Evolutionary conservation across 92 coral and sea anemone genomes (phyloP).

Genomic region (Palythoa heliodiscus): DNA sequence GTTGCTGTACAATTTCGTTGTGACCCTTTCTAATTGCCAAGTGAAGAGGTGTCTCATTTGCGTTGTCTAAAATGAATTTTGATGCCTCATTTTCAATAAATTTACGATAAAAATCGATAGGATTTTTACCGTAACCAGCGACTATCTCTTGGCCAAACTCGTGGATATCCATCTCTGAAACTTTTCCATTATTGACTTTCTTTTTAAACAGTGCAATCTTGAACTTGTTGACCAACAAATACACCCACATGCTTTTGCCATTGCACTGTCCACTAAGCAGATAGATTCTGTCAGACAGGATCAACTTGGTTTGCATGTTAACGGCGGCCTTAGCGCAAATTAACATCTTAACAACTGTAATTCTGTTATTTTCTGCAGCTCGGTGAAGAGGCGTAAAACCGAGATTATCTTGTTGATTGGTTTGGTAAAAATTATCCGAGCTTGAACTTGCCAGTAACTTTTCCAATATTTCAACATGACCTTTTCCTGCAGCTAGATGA

Average conservation of each 20-base stretch:
- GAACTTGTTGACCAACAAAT: conserved; percentile 14
- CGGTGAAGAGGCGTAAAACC: conserved; percentile 15
- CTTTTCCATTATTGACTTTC: too few species aligned
- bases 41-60: conserved; percentile 8
- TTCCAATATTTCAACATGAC: background rate
- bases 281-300: conserved; percentile 4
- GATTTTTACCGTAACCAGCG: conserved; percentile 11
- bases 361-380: conserved; percentile 11
- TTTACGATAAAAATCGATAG: background rate
- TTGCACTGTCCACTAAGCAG: background rate
- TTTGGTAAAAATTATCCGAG: too few species aligned
- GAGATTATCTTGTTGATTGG: background rate
- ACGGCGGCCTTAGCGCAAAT: background rate
- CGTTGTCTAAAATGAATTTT: background rate
- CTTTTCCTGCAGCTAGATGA: conserved; percentile 5
- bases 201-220: conserved; percentile 9
- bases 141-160: conserved; percentile 9
- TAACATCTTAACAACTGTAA: background rate
- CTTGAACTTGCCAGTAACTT: background rate
- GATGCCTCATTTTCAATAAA: background rate
- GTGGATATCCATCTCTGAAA: background rate
- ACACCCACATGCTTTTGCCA: conserved; percentile 3
- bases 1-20: conserved; percentile 2
- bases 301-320: conserved; percentile 14
- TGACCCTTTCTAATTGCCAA: conserved; percentile 22